Base-by-base conservation (phyloP, 2,888 invertebrate species). In the Aleiodes leptofemur region DNA sequence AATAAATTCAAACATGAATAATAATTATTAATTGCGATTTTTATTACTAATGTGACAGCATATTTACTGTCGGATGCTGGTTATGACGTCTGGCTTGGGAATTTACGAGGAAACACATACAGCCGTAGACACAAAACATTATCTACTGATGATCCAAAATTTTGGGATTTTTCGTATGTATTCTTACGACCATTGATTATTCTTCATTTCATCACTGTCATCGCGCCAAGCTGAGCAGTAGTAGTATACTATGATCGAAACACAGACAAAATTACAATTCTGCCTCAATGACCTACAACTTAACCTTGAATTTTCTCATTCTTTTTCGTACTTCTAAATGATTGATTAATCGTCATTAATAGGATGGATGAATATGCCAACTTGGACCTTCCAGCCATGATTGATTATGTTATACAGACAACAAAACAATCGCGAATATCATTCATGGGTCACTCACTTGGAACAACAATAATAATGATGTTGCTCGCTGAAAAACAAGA, bases 301-400 rank as follows among this genome's bases (percentile, higher is more conserved):
- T 38, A 8, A 38, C 38, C 6, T 38, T 38, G 38, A 38, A 38
- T 38, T 14, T 53, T 53, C n/a, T 4, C 9, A 5, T 11, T 8
- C n/a, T 14, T 53, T 53, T 53, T 9, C 9, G 13, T 14, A 48
- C 34, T 14, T 53, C 23, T 57, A 29, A 48, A 31, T 34, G 6
- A 6, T 55, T 56, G 14, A 73, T 23, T 56, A 29, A 23, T 23
- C 2, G 23, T 7, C 23, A 6, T 56, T 38, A 34, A 9, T 66
- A 96, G 96, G 81, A 97, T 95, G 91, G 95, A 97, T 84, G 96
- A 98, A 87, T 95, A 97, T 90, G 96, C 94, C 0, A 89, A 93
- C 43, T 92, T 94, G 84, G 98, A 98, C 89, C 86, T 97, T 72
- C 96, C 97, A 11, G 95, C 96, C 0, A 93, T 93, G 83, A 93